Evolutionary conservation across 2,113 vertebrate species (phyloP), one percentile per base, ranked within the genome.

Genomic region (Spheniscus mendiculus): DNA sequence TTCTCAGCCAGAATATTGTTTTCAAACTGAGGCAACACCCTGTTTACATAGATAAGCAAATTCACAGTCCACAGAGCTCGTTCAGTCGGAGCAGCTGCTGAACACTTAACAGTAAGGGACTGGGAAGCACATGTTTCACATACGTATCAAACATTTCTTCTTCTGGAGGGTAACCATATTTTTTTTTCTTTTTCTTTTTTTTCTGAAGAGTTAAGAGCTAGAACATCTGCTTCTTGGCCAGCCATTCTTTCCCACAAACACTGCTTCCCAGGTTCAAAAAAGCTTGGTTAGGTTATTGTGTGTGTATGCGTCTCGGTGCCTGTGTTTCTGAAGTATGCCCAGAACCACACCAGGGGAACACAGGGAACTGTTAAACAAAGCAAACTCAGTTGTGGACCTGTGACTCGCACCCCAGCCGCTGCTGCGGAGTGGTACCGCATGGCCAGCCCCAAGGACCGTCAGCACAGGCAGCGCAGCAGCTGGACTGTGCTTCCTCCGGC

Each of bases 11-110:
- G 77, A 87, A 79, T 72, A 93, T 65, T 85, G 76, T 96, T 97
- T 97, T 94, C 94, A 81, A 88, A 81, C 65, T 55, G 83, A 85
- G 77, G 29, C 93, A 94, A 95, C 87, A 85, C 96, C 88, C 83
- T 96, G 86, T 97, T 97, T 96, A 97, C 94, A 96, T 1, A 87
- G 88, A 96, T 91, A 95, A 94, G 94, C 86, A 96, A 95, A 96
- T 97, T 92, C 81, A 56, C 77, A 92, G 96, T 90, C 86, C 58
- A 6, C 83, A 71, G 62, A 90, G 83, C 77, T 93, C 55, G 90
- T 94, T 89, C 89, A 92, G 72, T 84, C 5, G 1, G 62, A 85
- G 88, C 91, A 93, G 92, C 92, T 95, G 96, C 77, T 0, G 12
- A 82, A n/a, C 4, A 2, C 81, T 59, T 40, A 69, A 12, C 83